These are phyloP conservation scores for Euphonia xanthogaster DNA, from an alignment of 2,797 vertebrate genomes.

Conservation along the genomic window DNA sequence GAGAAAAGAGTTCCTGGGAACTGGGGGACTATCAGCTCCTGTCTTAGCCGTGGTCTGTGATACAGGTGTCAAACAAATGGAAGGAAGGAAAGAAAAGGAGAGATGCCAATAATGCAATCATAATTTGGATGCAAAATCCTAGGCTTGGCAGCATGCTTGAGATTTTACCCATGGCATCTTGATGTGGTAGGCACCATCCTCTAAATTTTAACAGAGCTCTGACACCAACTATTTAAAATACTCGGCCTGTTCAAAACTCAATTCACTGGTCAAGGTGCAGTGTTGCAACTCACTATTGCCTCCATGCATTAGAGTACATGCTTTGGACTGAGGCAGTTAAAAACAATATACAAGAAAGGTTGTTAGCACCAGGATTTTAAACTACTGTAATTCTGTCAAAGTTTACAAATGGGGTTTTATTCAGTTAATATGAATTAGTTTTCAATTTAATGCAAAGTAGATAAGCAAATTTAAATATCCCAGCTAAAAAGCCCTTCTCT, in stretches of 20 bases:
- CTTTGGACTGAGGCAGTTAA: not conserved
- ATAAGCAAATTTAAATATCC: not conserved
- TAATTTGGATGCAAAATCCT: not conserved
- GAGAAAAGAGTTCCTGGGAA: not conserved
- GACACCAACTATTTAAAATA: not conserved
- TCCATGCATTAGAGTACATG: fast-evolving
- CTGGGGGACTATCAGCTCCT: not conserved
- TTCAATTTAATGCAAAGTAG: not conserved
- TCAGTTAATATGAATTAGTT: not conserved
- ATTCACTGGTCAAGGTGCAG: not conserved
- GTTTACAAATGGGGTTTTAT: not conserved
- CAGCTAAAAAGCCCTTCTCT: not conserved
- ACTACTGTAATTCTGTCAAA: not conserved
- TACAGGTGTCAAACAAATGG: not conserved
- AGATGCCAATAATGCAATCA: not conserved
- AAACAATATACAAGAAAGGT: not conserved
- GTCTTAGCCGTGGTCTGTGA: not conserved
- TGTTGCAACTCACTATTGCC: not conserved
- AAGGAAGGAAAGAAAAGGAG: not conserved
- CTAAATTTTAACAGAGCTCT: not conserved
- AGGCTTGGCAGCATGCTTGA: not conserved
- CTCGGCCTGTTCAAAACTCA: not conserved
- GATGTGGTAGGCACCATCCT: not conserved
- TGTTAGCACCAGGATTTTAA: not conserved
- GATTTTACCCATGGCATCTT: not conserved